A percentile compares a stretch with the other conserved stretches of the same genome.
Evolutionary conservation across 2,113 vertebrate genomes (phyloP).

Genomic region (Tachuris rubrigastra): DNA sequence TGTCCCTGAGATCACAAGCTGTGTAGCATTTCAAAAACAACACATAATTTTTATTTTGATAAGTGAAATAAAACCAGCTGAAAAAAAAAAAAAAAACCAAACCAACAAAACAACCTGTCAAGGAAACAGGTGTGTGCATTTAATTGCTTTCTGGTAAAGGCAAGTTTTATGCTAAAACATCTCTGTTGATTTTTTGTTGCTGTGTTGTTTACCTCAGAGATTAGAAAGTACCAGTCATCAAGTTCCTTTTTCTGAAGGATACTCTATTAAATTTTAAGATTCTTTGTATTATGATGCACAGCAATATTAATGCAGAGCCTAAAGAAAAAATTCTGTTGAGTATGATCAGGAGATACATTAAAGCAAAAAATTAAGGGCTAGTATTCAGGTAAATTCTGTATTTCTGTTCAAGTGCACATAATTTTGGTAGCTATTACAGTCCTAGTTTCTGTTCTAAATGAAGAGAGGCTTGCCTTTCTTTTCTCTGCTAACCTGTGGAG

Average conservation of each 20-base stretch:
- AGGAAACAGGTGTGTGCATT: neutral
- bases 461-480: neutral
- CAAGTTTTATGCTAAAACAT: neutral
- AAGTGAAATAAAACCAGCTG: neutral
- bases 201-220: neutral
- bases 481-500: neutral
- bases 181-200: neutral
- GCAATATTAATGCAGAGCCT: neutral
- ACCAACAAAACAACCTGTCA: neutral
- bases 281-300: neutral
- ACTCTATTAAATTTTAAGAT: neutral
- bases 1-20: neutral
- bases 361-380: neutral
- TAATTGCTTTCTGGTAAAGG: neutral
- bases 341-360: neutral
- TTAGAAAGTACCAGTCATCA: neutral
- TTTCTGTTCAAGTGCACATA: neutral
- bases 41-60: neutral
- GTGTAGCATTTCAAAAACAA: neutral
- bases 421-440: neutral
- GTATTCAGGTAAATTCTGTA: neutral
- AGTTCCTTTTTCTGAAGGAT: neutral
- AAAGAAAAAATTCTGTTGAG: neutral
- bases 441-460: neutral
- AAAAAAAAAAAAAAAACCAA: too few species aligned